These are phyloP conservation scores for Coracopsis vasa DNA, from an alignment of 2,113 vertebrate species.

Conservation along the genomic window DNA sequence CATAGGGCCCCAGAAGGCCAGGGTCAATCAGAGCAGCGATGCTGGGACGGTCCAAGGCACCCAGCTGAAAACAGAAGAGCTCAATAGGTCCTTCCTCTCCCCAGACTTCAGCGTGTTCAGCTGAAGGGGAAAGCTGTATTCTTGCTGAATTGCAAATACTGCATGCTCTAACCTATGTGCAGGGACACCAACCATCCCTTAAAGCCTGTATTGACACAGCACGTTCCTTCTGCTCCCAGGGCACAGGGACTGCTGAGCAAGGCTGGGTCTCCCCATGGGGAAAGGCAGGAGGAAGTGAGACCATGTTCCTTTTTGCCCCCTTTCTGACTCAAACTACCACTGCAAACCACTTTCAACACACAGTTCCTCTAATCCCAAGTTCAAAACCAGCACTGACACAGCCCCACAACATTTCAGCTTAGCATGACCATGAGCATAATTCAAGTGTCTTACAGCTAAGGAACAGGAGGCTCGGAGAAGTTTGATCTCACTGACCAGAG, in stretches of 20 bases:
- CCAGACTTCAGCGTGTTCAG: accelerated
- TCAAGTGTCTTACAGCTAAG: not conserved
- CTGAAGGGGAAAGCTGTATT: not conserved
- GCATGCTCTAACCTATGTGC: not conserved
- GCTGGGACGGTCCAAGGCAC: not conserved
- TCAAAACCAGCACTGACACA: not conserved
- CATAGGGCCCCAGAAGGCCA: not conserved
- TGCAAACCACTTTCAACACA: not conserved
- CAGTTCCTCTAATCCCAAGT: not conserved
- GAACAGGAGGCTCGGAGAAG: not conserved
- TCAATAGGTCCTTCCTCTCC: not conserved
- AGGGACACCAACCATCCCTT: not conserved
- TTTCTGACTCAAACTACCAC: not conserved
- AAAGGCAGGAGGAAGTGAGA: not conserved
- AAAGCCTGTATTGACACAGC: not conserved
- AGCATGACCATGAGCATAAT: no score
- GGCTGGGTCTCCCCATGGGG: accelerated
- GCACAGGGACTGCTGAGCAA: accelerated
- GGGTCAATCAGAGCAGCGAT: not conserved
- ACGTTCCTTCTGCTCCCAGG: accelerated
- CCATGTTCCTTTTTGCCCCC: not conserved
- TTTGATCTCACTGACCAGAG: not conserved
- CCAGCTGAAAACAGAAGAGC: not conserved
- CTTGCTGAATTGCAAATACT: not conserved
- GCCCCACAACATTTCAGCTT: accelerated